Evolutionary conservation across 2,797 vertebrate genomes (phyloP), one percentile per base, ranked within the genome.

Genomic region (Crax fasciolata): DNA sequence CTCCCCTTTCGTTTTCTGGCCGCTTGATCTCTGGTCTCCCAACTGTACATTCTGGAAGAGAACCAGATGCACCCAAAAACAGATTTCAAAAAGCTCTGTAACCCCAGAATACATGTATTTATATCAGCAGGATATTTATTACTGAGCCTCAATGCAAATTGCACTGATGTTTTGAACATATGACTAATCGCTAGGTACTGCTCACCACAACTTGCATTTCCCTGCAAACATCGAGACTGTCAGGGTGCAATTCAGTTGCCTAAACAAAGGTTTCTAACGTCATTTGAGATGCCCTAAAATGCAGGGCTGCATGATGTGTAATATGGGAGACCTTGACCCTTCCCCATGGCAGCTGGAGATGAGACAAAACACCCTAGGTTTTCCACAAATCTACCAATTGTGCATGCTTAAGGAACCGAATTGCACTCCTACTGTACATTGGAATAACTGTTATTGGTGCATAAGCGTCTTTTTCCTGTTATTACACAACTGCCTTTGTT

Each of bases 381-480:
- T 83, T 92, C 75, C 41, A 62, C 68, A 90, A 68, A 9, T 21
- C 2, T 82, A 52, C 51, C 46, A 19, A 17, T 58, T 86, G 30
- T 14, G 49, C 57, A 1, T 32, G 35, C 43, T 62, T 84, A 82
- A 84, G 48, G n/a, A 8, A 46, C 39, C 32, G 14, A 66, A 58
- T 14, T 67, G 32, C 48, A 44, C 32, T 79, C 51, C 46, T 24
- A 28, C 41, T 2, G 1, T 62, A 8, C 0, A 0, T 19, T 87
- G n/a, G 67, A 90, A 38, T 63, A 70, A 41, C 39, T 62, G 27
- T 59, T 46, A 2, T 27, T 74, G 71, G 20, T 68, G 19, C 30
- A 20, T 41, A 57, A 27, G 23, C 62, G n/a, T 73, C 35, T 78
- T 78, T 86, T 76, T 70, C 52, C 23, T 35, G 41, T 65, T 38